Percentiles rank a stretch among this genome's conserved stretches.
These are phyloP conservation scores for Nothobranchius furzeri DNA, from an alignment of 2,113 vertebrate species.

Conservation along the genomic window DNA sequence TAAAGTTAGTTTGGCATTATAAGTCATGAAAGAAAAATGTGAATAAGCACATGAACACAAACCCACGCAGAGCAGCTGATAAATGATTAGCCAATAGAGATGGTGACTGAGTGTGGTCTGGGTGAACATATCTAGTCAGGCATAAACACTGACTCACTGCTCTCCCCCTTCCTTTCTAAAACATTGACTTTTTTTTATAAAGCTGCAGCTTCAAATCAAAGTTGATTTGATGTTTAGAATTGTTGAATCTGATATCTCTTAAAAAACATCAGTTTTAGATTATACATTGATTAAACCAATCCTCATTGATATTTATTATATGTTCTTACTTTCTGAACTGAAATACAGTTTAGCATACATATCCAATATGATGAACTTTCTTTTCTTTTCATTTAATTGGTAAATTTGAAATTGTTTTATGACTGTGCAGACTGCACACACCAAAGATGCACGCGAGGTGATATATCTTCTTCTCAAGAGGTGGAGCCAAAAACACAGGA, in stretches of 20 bases:
- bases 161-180: neutral
- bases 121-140: slow-evolving; percentile 41
- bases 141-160: slow-evolving; percentile 40
- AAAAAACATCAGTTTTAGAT: neutral
- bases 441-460: too few relatives aligned
- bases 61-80: slow-evolving; percentile 15
- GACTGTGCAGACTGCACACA: too few relatives aligned
- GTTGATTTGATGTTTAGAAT: neutral
- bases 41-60: slow-evolving; percentile 8
- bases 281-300: neutral
- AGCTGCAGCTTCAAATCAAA: slow-evolving; percentile 8
- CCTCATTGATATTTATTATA: neutral
- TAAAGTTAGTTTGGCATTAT: slow-evolving; percentile 9
- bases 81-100: slow-evolving; percentile 39
- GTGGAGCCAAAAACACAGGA: too few relatives aligned
- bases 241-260: neutral
- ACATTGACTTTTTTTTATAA: neutral
- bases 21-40: slow-evolving; percentile 7
- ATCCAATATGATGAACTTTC: neutral
- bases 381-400: neutral
- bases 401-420: neutral
- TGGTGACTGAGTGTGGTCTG: slow-evolving; percentile 13
- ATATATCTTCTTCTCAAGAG: too few relatives aligned
- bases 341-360: too few relatives aligned
- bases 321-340: too few relatives aligned